Percentiles rank a stretch among this genome's conserved stretches.
Evolutionary conservation across 53 echinoderm and acorn worm genomes (phyloP).

Genomic region (Crossaster papposus): DNA sequence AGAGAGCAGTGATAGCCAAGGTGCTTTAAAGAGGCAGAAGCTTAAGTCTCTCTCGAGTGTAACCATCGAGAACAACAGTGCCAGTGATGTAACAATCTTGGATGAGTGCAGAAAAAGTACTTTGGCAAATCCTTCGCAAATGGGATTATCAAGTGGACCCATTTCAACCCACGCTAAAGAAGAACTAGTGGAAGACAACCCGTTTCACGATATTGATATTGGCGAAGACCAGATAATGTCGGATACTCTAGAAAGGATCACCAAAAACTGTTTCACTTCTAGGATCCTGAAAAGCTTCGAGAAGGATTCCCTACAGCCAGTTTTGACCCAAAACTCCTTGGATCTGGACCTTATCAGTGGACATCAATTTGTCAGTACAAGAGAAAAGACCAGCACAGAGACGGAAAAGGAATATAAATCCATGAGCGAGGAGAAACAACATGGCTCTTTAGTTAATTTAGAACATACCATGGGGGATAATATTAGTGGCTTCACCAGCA

Average conservation of each 20-base stretch:
- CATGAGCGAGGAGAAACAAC: not conserved
- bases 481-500: constrained; percentile 10
- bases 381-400: not conserved
- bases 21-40: not conserved
- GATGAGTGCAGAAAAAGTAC: constrained; percentile 3
- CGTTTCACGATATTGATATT: not conserved
- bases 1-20: not conserved
- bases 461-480: not conserved
- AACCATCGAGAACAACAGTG: not conserved
- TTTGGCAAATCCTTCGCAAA: not conserved
- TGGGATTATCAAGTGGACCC: not conserved
- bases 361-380: not conserved
- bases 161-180: not conserved
- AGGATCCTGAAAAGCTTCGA: constrained; percentile 28
- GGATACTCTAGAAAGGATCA: constrained; percentile 11
- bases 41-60: not conserved
- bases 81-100: not conserved
- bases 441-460: not conserved
- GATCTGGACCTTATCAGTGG: not conserved
- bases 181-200: not conserved
- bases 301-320: not conserved
- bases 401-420: not conserved
- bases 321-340: not conserved
- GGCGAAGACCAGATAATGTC: constrained; percentile 6
- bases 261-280: constrained; percentile 41